Evolutionary conservation across 2,888 invertebrate species (phyloP), one percentile per base, ranked within the genome.

Genomic region (Drosophila barbarae): DNA sequence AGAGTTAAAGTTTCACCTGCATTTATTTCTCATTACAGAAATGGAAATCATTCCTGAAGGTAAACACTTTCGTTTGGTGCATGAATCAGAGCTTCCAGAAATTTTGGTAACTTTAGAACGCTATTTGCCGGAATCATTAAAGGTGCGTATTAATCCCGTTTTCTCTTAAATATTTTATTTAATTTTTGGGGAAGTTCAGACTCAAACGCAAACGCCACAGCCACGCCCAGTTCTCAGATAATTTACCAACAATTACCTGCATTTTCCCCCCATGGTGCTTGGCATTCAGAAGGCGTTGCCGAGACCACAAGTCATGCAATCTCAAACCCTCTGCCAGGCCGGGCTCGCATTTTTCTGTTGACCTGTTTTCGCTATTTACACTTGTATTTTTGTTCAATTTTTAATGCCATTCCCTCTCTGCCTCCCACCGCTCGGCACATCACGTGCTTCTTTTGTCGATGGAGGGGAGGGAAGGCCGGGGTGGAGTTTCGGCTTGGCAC

Each of bases 41-140:
- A 95, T 95, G 94, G 94, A 94, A 94, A 93, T 94, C 92, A 93
- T 93, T 92, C 91, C 93, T 90, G 94, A 95, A 91, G 95, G 94
- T 89, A 94, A 93, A 92, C 94, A 95, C 92, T 96, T 96, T 92
- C 94, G 95, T 93, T 93, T 95, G 92, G 93, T 95, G 90, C 91
- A 93, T 91, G 94, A 94, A 92, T 93, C 94, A 90, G 95, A 96
- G 92, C 93, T 95, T 91, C 94, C 95, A 88, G 93, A 93, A 90
- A 93, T 96, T 89, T 92, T 95, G 90, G 93, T 94, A 89, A 91
- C 94, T 89, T 92, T 96, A 89, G 93, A 93, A 88, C 92, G 93
- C 90, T 94, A 94, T 92, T 92, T 95, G 91, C 95, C 96, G 88
- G 94, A 95, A 91, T 95, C 95, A 87, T 92, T 96, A 87, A 96